phyloP scores from a whole-genome alignment of 2,888 invertebrate species.

The Drosophila mayaguana region DNA sequence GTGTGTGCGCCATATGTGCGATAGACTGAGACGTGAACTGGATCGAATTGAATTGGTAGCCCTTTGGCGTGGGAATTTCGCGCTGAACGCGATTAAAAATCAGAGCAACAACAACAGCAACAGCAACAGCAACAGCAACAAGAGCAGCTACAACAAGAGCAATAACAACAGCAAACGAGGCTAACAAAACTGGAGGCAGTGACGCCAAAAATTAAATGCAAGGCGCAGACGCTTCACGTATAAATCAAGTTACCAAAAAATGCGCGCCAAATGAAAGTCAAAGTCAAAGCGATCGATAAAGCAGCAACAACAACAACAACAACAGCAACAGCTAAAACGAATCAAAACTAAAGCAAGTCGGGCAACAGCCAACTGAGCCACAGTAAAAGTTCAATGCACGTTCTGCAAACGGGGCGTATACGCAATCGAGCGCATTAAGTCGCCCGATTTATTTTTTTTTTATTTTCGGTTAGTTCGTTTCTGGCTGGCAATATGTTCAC shows the following conservation, averaged over 20 bases:
- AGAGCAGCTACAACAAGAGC: slow-evolving; percentile 6
- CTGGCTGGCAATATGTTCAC: slow-evolving; percentile 29
- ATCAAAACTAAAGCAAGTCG: slow-evolving; percentile 75
- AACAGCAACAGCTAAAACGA: slow-evolving; percentile 37
- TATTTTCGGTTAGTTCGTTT: not conserved
- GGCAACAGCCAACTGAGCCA: slow-evolving; percentile 29
- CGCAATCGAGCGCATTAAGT: slow-evolving; percentile 77
- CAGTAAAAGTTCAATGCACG: slow-evolving; percentile 80
- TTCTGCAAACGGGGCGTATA: slow-evolving; percentile 77
- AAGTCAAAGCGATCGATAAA: slow-evolving; percentile 61
- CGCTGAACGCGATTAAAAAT: slow-evolving; percentile 35
- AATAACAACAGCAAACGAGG: slow-evolving; percentile 7
- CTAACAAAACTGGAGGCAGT: slow-evolving; percentile 73
- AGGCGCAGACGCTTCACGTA: slow-evolving; percentile 52
- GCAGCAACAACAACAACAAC: slow-evolving; percentile 9
- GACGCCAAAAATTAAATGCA: slow-evolving; percentile 76
- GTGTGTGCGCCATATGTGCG: slow-evolving; percentile 69
- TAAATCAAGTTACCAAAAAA: slow-evolving; percentile 59
- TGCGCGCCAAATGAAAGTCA: slow-evolving; percentile 70
- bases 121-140: slow-evolving; percentile 5
- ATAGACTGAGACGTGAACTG: slow-evolving; percentile 46
- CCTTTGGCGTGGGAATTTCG: slow-evolving; percentile 72
- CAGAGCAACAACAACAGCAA: slow-evolving; percentile 20
- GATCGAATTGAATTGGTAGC: slow-evolving; percentile 45
- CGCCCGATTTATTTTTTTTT: slow-evolving; percentile 18